Evolutionary conservation across 37 sponge, comb jelly and placozoan genomes (phyloP), one percentile per base, ranked within the genome.

Genomic region (Oopsacas minuta): DNA sequence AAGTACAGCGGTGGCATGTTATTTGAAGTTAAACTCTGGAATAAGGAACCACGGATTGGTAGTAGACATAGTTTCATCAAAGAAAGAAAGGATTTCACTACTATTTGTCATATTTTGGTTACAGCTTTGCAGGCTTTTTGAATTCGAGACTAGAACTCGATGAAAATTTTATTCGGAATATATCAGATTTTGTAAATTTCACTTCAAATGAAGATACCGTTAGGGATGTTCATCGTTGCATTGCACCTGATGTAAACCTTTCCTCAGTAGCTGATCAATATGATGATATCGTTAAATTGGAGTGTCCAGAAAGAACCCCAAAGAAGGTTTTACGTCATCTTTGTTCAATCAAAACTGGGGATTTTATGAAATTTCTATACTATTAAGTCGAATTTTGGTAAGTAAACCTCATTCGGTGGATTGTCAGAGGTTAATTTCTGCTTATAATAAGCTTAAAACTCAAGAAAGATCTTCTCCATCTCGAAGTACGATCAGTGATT

Each of bases 361-460:
- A 3, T 61, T 61, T 61, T 25, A 3, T n/a, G 75, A 61, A 61
- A 25, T 61, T 25, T 25, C 75, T n/a, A 61, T 61, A 10, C 28
- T 61, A n/a, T n/a, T 61, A 10, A 61, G 75, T n/a, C 20, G 75
- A 3, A 61, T 61, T 61, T n/a, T 61, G 75, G 75, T 61, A 25
- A 32, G 75, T 12, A 61, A 61, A n/a, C 75, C 75, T n/a, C 75
- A 61, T 61, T 61, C 75, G 30, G 75, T 34, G 30, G 75, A 61
- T n/a, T 61, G 75, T 61, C 32, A 61, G 75, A 61, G 22, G 28
- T n/a, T 61, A 61, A 61, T 61, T 61, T 61, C 75, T 25, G 75
- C 75, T 25, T 61, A 61, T 61, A 61, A 61, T n/a, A 61, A n/a
- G 20, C 20, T 61, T 61, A 61, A 61, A 61, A 25, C 75, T 25